These are phyloP conservation scores for Sialis fuliginosa DNA, from an alignment of 2,888 invertebrate species.

Conservation along the genomic window DNA sequence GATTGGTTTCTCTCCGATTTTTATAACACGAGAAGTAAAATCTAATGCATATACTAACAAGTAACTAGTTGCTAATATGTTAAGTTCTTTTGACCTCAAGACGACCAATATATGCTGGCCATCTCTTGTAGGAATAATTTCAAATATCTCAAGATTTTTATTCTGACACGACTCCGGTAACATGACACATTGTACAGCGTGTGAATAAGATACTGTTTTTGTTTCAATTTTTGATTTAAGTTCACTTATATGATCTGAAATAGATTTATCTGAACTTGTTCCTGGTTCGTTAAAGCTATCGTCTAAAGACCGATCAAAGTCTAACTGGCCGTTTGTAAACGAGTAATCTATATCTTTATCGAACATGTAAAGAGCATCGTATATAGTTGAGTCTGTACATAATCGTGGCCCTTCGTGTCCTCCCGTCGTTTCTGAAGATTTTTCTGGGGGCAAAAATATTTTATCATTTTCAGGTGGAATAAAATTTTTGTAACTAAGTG, in stretches of 20 bases:
- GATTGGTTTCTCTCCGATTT: constrained; percentile 39
- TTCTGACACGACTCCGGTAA: constrained; percentile 32
- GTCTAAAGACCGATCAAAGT: constrained; percentile 4
- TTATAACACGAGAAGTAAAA: constrained; percentile 27
- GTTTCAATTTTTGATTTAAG: constrained; percentile 20
- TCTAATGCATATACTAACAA: constrained; percentile 37
- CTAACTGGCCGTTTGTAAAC: constrained; percentile 18
- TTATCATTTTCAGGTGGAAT: constrained; percentile 26
- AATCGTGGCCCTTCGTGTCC: constrained; percentile 4
- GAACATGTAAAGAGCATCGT: not conserved
- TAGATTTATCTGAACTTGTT: constrained; percentile 17
- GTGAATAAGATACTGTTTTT: constrained; percentile 23
- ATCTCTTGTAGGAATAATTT: constrained; percentile 50
- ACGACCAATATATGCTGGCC: constrained; percentile 48
- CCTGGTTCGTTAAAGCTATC: constrained; percentile 4
- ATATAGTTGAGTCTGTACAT: not conserved
- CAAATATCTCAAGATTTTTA: constrained; percentile 35
- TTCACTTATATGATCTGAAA: constrained; percentile 26
- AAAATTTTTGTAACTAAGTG: constrained; percentile 19
- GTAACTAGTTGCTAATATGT: constrained; percentile 21
- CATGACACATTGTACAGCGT: constrained; percentile 37
- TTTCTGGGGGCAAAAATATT: constrained; percentile 20
- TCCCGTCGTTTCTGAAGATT: not conserved
- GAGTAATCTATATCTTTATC: constrained; percentile 13
- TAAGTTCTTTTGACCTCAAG: constrained; percentile 21